phyloP scores from a whole-genome alignment of 2,888 invertebrate species.

The Eilema depressum region DNA sequence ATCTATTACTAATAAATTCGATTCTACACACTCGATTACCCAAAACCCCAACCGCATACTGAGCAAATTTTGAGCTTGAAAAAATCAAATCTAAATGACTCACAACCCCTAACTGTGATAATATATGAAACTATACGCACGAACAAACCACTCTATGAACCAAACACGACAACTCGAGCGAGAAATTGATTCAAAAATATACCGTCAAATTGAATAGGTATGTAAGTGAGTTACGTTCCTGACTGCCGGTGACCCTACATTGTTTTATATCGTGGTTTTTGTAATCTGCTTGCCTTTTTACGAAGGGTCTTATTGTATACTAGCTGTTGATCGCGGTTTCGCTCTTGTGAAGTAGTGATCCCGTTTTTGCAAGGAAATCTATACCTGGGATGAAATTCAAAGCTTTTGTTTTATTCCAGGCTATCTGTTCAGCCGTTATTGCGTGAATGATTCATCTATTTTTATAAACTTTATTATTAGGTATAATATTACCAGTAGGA shows the following conservation, averaged over 20 bases:
- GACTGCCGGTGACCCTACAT: slow-evolving; percentile 24
- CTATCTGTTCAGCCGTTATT: too few relatives aligned
- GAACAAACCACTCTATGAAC: slow-evolving; percentile 60
- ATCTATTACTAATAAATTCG: slow-evolving; percentile 7
- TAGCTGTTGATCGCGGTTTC: neutral
- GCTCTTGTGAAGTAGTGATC: neutral
- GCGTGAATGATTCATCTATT: too few relatives aligned
- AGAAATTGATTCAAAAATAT: slow-evolving; percentile 75
- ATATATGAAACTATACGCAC: slow-evolving; percentile 67
- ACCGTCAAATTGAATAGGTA: slow-evolving; percentile 68
- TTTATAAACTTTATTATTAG: too few relatives aligned
- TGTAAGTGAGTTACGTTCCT: slow-evolving; percentile 56
- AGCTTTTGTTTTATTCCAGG: neutral
- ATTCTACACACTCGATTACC: slow-evolving; percentile 18
- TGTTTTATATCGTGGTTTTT: slow-evolving; percentile 33
- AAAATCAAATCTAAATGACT: slow-evolving; percentile 44
- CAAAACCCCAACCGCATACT: slow-evolving; percentile 12
- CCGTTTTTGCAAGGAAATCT: accelerated
- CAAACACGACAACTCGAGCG: slow-evolving; percentile 60
- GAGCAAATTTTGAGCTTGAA: slow-evolving; percentile 21
- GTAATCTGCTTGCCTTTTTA: slow-evolving; percentile 38
- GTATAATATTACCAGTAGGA: too few relatives aligned
- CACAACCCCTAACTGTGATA: slow-evolving; percentile 49
- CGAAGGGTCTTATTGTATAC: neutral
- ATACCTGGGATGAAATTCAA: neutral